These are phyloP conservation scores for Crotalus tigris DNA, from an alignment of 2,113 vertebrate genomes.

Conservation along the genomic window DNA sequence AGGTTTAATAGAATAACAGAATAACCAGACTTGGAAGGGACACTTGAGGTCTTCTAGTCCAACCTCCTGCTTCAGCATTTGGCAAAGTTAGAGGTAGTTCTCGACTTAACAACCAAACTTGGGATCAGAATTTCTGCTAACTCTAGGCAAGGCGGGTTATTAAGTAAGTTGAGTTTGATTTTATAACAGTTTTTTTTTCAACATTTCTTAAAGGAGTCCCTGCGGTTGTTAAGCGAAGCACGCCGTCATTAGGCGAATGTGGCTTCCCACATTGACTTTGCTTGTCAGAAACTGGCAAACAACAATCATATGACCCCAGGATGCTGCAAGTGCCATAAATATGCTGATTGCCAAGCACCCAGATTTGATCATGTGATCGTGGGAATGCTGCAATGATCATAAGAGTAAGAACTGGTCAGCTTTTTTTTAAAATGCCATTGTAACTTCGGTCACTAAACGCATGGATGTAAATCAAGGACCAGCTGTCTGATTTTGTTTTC, in stretches of 20 bases:
- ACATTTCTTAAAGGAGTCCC: not conserved
- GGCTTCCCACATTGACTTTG: not conserved
- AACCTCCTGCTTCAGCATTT: not conserved
- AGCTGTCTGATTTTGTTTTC: conserved; percentile 20
- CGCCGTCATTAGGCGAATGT: not conserved
- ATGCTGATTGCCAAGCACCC: not conserved
- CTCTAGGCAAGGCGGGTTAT: not conserved
- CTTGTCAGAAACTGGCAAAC: too few relatives aligned
- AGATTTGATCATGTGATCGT: not conserved
- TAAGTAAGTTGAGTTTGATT: not conserved
- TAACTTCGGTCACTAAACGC: conserved; percentile 17
- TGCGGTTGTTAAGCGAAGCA: not conserved
- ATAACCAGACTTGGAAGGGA: not conserved
- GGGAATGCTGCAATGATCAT: not conserved
- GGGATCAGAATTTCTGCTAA: not conserved
- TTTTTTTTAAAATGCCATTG: conserved; percentile 1
- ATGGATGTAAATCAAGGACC: not conserved
- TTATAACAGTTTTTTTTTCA: not conserved
- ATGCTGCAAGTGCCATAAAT: too few relatives aligned
- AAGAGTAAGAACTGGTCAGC: conserved; percentile 14
- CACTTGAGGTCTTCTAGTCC: not conserved
- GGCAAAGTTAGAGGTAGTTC: not conserved
- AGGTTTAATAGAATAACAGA: not conserved
- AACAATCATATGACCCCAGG: too few relatives aligned
- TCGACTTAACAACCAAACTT: not conserved